Base-by-base conservation (phyloP, 2,888 invertebrate genomes). In the Conistra vaccinii region DNA sequence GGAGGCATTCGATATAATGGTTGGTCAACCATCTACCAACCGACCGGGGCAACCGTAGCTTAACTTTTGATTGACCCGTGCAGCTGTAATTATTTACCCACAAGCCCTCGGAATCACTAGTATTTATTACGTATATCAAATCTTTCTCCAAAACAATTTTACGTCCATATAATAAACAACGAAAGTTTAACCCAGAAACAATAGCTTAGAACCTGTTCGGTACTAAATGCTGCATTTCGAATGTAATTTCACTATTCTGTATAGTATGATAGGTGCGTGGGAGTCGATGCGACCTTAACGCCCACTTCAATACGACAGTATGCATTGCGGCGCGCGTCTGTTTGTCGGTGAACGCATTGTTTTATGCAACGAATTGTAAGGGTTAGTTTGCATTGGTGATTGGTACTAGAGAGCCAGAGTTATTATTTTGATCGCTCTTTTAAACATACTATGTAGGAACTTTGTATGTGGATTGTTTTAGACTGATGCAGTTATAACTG, bases 231-330 rank as follows among this genome's bases (percentile, higher is more conserved):
- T 81, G 78, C 69, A 81, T 73, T 85, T 76, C 14, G 58, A 78
- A 78, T 80, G 62, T 80, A 76, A 82, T 86, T 80, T 78, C 78
- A 80, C 73, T 86, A 67, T 65, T 76, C 70, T 60, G 51, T 48
- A 62, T 77, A 65, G 32, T 42, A 63, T 77, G 76, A 76, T 68
- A 57, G 68, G 29, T 66, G 58, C 73, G 85, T 87, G 79, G 87
- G 87, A 65, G 83, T 88, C 26, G 3, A 0, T 23, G 72, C 85
- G 88, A 77, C 87, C 88, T 88, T 85, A 60, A 70, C 78, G 65
- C 87, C 87, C 69, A 83, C 85, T 26, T 20, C 5, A 2, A 42
- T 58, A 53, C 17, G 45, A 61, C 63, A 63, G 45, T 48, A 72
- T 67, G 57, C 78, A 77, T 55, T 26, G 32, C 58, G 26, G 65